Evolutionary conservation across 1,140 invertebrate species (phyloP).

Genomic region (Yoshiicerus persimilis): DNA sequence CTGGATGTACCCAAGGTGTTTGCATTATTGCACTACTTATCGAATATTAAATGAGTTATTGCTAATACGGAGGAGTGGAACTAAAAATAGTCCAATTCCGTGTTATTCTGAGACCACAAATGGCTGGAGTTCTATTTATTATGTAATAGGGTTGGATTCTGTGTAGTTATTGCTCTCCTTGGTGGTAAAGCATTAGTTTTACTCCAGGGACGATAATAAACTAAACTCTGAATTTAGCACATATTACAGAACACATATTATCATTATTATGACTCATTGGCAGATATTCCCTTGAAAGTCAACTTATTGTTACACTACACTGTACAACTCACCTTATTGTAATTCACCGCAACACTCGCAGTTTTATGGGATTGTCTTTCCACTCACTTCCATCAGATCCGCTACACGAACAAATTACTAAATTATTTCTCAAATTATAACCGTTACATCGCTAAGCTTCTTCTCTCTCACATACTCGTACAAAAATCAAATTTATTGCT

Average conservation of each 20-base stretch:
- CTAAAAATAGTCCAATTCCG: background rate
- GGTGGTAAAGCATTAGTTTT: background rate
- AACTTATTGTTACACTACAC: background rate
- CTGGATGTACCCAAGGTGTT: background rate
- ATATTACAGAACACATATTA: background rate
- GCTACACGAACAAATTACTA: background rate
- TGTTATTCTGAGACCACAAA: background rate
- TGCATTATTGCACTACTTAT: background rate
- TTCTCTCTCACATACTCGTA: background rate
- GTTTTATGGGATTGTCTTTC: background rate
- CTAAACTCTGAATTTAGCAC: background rate
- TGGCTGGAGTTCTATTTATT: background rate
- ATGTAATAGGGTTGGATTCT: background rate
- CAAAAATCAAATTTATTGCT: background rate
- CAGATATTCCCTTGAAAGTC: background rate
- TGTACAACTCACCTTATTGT: background rate
- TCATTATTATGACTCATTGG: background rate
- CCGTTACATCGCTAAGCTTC: background rate
- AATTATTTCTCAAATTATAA: background rate
- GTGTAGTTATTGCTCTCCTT: constrained; percentile 11
- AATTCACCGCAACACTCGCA: background rate
- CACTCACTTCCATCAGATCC: background rate
- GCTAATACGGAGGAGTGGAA: background rate
- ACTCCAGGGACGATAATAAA: constrained; percentile 3
- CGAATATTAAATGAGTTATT: no score